Conservation (phyloP, 2,888 invertebrate species). For the Dendrolimus houi region DNA sequence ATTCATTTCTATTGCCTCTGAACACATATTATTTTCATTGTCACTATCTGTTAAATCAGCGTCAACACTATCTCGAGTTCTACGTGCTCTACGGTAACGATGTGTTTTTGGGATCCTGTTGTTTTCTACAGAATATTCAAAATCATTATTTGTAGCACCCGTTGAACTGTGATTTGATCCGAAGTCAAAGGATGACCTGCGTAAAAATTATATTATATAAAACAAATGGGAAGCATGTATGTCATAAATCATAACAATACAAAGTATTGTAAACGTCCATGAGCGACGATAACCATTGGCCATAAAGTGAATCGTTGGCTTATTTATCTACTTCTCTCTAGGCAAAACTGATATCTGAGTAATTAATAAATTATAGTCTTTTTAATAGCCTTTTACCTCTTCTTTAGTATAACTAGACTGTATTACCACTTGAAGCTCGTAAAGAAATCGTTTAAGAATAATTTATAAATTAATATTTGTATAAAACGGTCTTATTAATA, state of each 20-base stretch:
- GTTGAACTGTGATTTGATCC: constrained; percentile 53
- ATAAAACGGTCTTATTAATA: background rate
- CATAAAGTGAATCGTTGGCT: too few relatives aligned
- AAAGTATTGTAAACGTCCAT: too few relatives aligned
- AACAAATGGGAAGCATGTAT: background rate
- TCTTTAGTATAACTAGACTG: too few relatives aligned
- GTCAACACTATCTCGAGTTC: constrained; percentile 52
- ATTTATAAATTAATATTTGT: too few relatives aligned
- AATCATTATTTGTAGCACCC: constrained; percentile 20
- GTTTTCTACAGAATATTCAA: background rate
- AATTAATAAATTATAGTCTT: too few relatives aligned
- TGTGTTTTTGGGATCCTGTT: background rate
- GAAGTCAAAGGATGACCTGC: background rate
- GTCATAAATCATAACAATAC: too few relatives aligned
- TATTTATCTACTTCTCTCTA: too few relatives aligned
- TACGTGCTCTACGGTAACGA: background rate
- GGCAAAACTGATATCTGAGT: too few relatives aligned
- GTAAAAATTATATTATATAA: background rate
- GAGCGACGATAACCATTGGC: too few relatives aligned
- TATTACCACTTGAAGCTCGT: too few relatives aligned
- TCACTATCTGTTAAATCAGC: constrained; percentile 69
- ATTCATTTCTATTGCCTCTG: constrained; percentile 74
- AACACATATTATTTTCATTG: constrained; percentile 74
- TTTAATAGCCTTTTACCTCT: too few relatives aligned
- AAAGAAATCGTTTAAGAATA: too few relatives aligned